Percentiles rank a stretch among this genome's conserved stretches.
These are phyloP conservation scores for Plumapathes pennacea DNA, from an alignment of 92 coral and sea anemone genomes.

Conservation along the genomic window DNA sequence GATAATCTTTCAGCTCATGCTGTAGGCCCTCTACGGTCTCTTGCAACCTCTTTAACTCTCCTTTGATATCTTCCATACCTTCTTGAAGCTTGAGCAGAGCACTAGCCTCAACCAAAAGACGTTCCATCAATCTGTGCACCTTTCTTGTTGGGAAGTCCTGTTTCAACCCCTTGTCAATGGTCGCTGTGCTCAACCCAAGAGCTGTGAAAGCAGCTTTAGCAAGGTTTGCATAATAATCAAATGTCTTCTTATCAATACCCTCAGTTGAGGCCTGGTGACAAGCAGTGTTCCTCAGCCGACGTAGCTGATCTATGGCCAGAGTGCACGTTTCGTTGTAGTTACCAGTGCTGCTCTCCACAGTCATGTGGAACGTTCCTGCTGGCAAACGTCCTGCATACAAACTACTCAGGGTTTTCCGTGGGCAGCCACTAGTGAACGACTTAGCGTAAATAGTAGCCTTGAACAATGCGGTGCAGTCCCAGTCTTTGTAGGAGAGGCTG, in stretches of 20 bases:
- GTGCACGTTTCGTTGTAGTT: conserved; percentile 14
- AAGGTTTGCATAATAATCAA: conserved; percentile 1
- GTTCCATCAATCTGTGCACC: conserved; percentile 13
- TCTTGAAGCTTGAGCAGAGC: neutral
- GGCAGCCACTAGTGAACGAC: conserved; percentile 6
- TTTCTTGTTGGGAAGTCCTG: conserved; percentile 30
- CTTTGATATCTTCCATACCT: no score
- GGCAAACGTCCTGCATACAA: conserved; percentile 1
- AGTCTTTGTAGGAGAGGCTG: conserved; percentile 7
- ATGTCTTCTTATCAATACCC: conserved; percentile 9
- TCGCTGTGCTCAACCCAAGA: conserved; percentile 4
- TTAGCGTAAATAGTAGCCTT: conserved; percentile 10
- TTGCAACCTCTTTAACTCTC: no score
- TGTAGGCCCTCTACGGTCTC: no score
- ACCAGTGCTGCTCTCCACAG: conserved; percentile 4
- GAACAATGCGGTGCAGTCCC: conserved; percentile 22
- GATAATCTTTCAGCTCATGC: no score
- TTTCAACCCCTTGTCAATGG: conserved; percentile 4
- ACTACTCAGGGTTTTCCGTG: conserved; percentile 11
- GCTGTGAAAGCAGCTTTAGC: conserved; percentile 23
- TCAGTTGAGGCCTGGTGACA: conserved; percentile 13
- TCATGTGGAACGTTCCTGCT: conserved; percentile 4
- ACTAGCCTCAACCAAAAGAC: neutral
- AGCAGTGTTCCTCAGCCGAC: conserved; percentile 16
- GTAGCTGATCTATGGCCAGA: conserved; percentile 28